Base-by-base conservation (phyloP, 2,113 vertebrate genomes). In the Phyllostomus hastatus region DNA sequence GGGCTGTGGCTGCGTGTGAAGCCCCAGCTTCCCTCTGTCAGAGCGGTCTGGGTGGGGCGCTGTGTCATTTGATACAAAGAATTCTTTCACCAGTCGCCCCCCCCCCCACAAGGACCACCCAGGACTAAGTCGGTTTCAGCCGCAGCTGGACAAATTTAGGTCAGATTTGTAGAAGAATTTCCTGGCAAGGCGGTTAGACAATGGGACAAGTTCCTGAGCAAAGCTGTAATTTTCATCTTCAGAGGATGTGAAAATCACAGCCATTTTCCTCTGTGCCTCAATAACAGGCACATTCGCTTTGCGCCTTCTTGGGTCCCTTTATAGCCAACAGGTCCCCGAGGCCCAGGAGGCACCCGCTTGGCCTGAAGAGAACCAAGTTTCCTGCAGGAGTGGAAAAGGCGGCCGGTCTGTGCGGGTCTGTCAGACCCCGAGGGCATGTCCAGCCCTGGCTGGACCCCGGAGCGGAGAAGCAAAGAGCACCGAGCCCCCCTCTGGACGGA, bases 121-220 rank as follows among this genome's bases (percentile, higher is more conserved):
- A 93, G 72, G 78, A 91, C 89, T 75, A 48, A 54, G 82, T 9
- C 10, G n/a, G 52, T 93, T 95, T 61, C 48, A 82, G 78, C 61
- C 93, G 75, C 93, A 80, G 95, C 78, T 89, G 73, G 82, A 88
- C 96, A 93, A 57, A 94, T 95, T 81, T 92, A 91, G 91, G 96
- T 82, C 95, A 91, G 67, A 94, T 93, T 79, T 86, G 91, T 12
- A 38, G 67, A 88, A 73, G 67, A 86, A 96, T 94, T 93, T 96
- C 93, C 95, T 82, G 93, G 91, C 85, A 22, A 54, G 12, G 67
- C 41, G 9, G 72, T 31, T 19, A 81, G 90, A 97, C 95, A 89
- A 86, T 83, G 54, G 66, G 75, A 67, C 1, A 4, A 46, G 88
- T 78, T 90, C 85, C 84, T 76, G 35, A 92, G 82, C 54, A 38